These are phyloP conservation scores for Proisotoma minuta DNA, from an alignment of 2,888 invertebrate species.

Conservation along the genomic window DNA sequence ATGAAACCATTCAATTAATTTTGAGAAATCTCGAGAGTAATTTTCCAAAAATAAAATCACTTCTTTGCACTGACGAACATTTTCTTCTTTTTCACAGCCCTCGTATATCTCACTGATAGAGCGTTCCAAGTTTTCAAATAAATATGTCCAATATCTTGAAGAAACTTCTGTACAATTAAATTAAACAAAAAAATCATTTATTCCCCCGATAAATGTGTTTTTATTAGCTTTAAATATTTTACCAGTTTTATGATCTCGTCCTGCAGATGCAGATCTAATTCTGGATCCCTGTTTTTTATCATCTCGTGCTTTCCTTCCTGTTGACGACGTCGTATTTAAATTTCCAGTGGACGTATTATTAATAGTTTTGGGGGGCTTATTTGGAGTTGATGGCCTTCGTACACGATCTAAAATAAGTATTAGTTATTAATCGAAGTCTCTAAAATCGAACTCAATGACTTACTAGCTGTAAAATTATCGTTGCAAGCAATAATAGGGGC, in stretches of 20 bases:
- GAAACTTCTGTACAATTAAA: conserved; percentile 61
- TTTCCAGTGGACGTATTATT: conserved; percentile 6
- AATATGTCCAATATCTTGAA: conserved; percentile 89
- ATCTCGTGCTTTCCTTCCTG: conserved; percentile 9
- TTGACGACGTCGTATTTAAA: background rate
- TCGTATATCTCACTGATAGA: conserved; percentile 93
- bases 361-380: too few species aligned
- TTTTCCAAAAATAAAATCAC: conserved; percentile 90
- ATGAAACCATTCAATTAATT: conserved; percentile 87
- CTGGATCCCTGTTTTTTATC: conserved; percentile 55
- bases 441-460: background rate
- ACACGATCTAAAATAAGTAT: background rate
- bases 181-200: background rate
- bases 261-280: conserved; percentile 77
- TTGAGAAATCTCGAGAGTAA: conserved; percentile 88
- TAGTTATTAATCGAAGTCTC: background rate
- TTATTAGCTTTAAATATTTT: conserved; percentile 50
- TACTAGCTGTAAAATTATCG: background rate
- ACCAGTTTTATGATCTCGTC: conserved; percentile 75
- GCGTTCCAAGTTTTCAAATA: conserved; percentile 88
- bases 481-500: background rate
- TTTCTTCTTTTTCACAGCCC: conserved; percentile 91
- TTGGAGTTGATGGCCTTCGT: conserved; percentile 17
- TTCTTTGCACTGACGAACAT: conserved; percentile 85
- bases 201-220: background rate